phyloP scores from a whole-genome alignment of 2,113 vertebrate species.

The Meles meles region DNA sequence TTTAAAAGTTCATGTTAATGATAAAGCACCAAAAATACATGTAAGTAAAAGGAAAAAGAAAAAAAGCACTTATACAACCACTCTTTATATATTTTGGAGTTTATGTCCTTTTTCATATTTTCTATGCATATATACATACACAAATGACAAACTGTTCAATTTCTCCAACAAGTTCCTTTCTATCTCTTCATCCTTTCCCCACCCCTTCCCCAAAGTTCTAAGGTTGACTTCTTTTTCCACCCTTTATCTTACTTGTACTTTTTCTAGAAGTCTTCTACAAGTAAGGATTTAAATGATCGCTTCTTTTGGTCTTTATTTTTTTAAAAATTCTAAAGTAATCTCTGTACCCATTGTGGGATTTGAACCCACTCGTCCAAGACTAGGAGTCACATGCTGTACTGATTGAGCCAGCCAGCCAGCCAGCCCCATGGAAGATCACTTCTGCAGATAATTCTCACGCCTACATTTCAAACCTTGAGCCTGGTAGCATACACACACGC shows the following conservation, averaged over 20 bases:
- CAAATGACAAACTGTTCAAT: neutral
- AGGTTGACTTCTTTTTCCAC: neutral
- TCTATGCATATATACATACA: neutral
- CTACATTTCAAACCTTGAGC: neutral
- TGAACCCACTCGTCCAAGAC: neutral
- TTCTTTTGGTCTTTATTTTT: neutral
- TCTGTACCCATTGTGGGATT: neutral
- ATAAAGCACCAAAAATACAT: neutral
- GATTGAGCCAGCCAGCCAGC: neutral
- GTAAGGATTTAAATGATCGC: neutral
- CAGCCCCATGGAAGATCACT: neutral
- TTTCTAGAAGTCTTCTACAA: neutral
- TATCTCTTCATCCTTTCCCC: neutral
- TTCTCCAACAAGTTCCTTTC: neutral
- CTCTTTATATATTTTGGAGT: neutral
- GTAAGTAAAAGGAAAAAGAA: neutral
- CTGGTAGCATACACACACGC: too few relatives aligned
- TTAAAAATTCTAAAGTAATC: neutral
- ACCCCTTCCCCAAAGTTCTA: neutral
- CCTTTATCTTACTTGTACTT: neutral
- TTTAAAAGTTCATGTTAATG: neutral
- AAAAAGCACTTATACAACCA: neutral
- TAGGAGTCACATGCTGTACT: neutral
- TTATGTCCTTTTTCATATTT: neutral
- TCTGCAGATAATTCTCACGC: neutral